Evolutionary conservation across 2,888 invertebrate species (phyloP).

Genomic region (Willowsia nigromaculata): DNA sequence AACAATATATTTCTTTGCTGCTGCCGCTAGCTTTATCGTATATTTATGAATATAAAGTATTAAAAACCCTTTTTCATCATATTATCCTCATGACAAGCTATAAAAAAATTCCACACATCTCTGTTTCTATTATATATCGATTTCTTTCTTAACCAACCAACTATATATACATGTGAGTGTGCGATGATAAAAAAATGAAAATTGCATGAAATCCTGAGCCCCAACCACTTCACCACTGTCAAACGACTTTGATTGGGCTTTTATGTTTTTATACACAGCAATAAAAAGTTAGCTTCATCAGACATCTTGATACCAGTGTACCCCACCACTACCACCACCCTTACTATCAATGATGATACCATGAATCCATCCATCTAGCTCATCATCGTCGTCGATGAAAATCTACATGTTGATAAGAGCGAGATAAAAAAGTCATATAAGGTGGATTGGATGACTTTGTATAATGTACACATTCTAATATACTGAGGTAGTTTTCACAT

Average conservation of each 20-base stretch:
- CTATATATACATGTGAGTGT: neutral
- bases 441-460: neutral
- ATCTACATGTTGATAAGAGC: slow-evolving; percentile 17
- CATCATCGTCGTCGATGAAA: neutral
- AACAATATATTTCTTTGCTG: neutral
- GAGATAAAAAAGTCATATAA: neutral
- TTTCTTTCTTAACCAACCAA: too few species aligned
- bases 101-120: slow-evolving; percentile 21
- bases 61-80: slow-evolving; percentile 14
- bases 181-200: slow-evolving; percentile 40
- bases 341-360: neutral
- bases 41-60: neutral
- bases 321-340: too few species aligned
- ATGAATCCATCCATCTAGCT: neutral
- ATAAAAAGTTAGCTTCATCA: slow-evolving; percentile 10
- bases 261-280: slow-evolving; percentile 29
- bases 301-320: neutral
- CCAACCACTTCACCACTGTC: slow-evolving; percentile 5
- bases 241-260: neutral
- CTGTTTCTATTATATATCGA: neutral
- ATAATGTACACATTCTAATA: neutral
- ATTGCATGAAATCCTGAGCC: slow-evolving; percentile 61
- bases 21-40: neutral
- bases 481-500: slow-evolving; percentile 16
- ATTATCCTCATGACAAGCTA: slow-evolving; percentile 34